Base-by-base conservation (phyloP, 92 coral and sea anemone species). In the Bergia puertoricense region DNA sequence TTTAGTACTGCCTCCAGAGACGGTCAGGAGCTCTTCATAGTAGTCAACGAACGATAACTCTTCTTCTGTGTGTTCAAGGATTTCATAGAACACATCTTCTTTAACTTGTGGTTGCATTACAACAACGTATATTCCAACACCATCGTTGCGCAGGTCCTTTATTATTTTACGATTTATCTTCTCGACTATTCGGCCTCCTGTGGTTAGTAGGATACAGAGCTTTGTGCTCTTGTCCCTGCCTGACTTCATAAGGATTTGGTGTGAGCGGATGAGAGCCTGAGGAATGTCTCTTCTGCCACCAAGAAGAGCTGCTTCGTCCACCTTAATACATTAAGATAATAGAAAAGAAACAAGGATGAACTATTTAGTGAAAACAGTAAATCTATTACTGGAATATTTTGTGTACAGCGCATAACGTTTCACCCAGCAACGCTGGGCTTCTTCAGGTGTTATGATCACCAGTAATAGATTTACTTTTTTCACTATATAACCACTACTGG, bases 231-330 rank as follows among this genome's bases (percentile, higher is more conserved):
- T 20, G 44, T 43, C 22, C 10, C 37, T 77, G 22, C 81, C 81
- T 9, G 59, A 77, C 57, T 22, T 77, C 56, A 45, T 20, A 10
- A 77, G 81, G 15, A 77, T 45, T 43, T 43, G 23, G 57, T 77
- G 81, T 8, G 81, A 77, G 2, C 36, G 7, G 9, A 30, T 7
- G 5, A 77, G 51, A 40, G 81, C 81, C 59, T 77, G 81, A 41
- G 50, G 40, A 2, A 77, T 40, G 39, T 77, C 81, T 45, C 81
- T 77, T 7, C 45, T 45, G 40, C 81, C 81, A 37, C 54, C 13
- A 77, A 77, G 81, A 46, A 77, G 14, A n/a, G 57, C 59, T n/a
- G 59, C 81, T 4, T 45, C 81, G 48, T 77, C 81, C 22, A 77
- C 81, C 81, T 54, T 0, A 46, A 46, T 10, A 46, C 51, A 46